phyloP scores from a whole-genome alignment of 2,113 vertebrate genomes.

The Calyptommatus sinebrachiatus region DNA sequence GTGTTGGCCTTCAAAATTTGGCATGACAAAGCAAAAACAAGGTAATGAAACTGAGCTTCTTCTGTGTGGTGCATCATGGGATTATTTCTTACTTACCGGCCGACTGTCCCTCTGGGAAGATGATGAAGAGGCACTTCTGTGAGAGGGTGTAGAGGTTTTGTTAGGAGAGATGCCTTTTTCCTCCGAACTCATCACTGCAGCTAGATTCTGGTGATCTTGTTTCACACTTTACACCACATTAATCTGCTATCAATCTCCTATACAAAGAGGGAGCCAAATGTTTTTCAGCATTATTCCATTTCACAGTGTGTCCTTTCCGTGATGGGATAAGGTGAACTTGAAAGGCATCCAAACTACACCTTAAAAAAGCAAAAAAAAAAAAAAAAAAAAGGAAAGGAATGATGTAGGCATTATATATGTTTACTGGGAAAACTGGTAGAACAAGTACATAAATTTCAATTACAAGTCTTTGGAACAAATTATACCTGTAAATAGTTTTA shows the following conservation, averaged over 20 bases:
- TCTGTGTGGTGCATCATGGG: background rate
- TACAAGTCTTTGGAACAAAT: background rate
- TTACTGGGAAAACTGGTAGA: rapidly evolving
- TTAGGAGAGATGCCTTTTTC: slow-evolving; percentile 86
- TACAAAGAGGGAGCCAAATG: slow-evolving; percentile 36
- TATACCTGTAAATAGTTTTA: background rate
- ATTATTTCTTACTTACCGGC: slow-evolving; percentile 79
- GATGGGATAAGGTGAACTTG: slow-evolving; percentile 35
- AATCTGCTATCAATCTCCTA: slow-evolving; percentile 57
- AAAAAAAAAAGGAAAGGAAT: slow-evolving; percentile 9
- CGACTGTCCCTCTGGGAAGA: slow-evolving; percentile 92
- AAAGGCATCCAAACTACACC: slow-evolving; percentile 42
- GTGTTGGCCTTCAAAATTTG: background rate
- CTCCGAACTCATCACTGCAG: slow-evolving; percentile 89
- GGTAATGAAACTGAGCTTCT: background rate
- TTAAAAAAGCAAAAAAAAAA: slow-evolving; percentile 31
- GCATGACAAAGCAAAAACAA: slow-evolving; percentile 20
- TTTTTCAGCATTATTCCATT: slow-evolving; percentile 64
- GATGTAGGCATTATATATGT: background rate
- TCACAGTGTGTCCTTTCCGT: slow-evolving; percentile 35
- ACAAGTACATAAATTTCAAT: background rate
- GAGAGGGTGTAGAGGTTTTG: slow-evolving; percentile 88
- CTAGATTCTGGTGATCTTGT: slow-evolving; percentile 62
- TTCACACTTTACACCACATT: slow-evolving; percentile 63
- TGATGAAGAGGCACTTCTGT: slow-evolving; percentile 91